Evolutionary conservation across 2,113 vertebrate genomes (phyloP).

Genomic region (Kobus ellipsiprymnus): DNA sequence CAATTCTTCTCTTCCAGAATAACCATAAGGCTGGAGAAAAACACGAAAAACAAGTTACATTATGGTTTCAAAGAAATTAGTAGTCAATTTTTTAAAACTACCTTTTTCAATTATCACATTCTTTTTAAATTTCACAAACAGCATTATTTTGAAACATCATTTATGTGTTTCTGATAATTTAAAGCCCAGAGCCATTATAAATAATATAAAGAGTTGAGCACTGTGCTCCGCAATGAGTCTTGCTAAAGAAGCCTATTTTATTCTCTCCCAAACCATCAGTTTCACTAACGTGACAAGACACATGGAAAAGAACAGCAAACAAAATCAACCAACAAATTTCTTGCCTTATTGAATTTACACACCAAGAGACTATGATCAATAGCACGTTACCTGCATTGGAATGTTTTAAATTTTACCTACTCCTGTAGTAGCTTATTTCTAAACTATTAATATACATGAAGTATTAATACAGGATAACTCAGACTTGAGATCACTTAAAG

Average conservation of each 20-base stretch:
- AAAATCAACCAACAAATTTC: not conserved
- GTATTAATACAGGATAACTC: not conserved
- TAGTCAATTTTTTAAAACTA: not conserved
- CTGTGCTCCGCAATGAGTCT: not conserved
- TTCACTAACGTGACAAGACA: not conserved
- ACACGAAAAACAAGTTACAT: not conserved
- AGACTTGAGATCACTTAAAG: not conserved
- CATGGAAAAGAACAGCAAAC: not conserved
- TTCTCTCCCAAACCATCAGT: not conserved
- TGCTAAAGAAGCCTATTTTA: not conserved
- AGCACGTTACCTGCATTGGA: not conserved
- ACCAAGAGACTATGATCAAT: not conserved
- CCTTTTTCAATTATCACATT: not conserved
- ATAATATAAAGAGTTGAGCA: not conserved
- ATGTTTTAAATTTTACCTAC: not conserved
- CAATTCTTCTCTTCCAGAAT: conserved; percentile 11
- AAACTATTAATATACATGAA: not conserved
- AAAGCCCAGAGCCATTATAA: not conserved
- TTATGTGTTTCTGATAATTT: not conserved
- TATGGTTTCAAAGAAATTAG: not conserved
- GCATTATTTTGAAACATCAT: not conserved
- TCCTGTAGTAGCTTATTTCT: not conserved
- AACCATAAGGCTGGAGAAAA: not conserved
- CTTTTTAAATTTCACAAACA: not conserved
- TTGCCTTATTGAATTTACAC: not conserved